phyloP scores from a whole-genome alignment of 1,140 invertebrate species.

The Whitmania pigra region DNA sequence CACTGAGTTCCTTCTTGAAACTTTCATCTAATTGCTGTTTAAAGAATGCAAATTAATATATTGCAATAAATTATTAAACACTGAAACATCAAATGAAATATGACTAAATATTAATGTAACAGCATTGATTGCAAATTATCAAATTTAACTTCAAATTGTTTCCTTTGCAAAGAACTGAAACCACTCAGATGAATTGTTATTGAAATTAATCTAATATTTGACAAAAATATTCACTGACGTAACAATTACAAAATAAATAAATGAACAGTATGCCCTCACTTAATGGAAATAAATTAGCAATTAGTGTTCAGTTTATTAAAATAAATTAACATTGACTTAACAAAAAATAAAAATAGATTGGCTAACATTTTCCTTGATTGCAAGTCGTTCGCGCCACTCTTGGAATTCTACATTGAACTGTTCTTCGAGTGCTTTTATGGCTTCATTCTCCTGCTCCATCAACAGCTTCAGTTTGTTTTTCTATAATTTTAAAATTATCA shows the following conservation, averaged over 20 bases:
- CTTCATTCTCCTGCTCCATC: neutral
- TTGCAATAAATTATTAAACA: too few species aligned
- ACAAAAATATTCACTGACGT: neutral
- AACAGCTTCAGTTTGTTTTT: slow-evolving; percentile 5
- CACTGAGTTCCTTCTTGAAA: too few species aligned
- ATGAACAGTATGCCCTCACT: neutral
- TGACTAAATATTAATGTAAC: neutral
- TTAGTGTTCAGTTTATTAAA: neutral
- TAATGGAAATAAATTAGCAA: neutral
- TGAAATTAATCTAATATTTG: neutral
- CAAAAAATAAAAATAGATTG: neutral
- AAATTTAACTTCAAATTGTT: too few species aligned
- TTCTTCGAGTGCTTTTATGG: neutral
- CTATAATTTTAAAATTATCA: neutral
- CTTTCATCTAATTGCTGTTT: too few species aligned
- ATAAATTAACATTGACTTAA: neutral
- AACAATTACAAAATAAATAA: neutral
- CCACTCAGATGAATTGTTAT: too few species aligned
- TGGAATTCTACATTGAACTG: neutral
- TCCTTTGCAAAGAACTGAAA: too few species aligned
- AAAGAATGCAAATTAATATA: too few species aligned
- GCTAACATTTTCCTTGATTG: slow-evolving; percentile 8
- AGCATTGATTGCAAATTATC: too few species aligned
- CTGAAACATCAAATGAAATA: neutral
- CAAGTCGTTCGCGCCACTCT: neutral